phyloP scores from a whole-genome alignment of 2,888 invertebrate species.

The Chorisops tibialis region DNA sequence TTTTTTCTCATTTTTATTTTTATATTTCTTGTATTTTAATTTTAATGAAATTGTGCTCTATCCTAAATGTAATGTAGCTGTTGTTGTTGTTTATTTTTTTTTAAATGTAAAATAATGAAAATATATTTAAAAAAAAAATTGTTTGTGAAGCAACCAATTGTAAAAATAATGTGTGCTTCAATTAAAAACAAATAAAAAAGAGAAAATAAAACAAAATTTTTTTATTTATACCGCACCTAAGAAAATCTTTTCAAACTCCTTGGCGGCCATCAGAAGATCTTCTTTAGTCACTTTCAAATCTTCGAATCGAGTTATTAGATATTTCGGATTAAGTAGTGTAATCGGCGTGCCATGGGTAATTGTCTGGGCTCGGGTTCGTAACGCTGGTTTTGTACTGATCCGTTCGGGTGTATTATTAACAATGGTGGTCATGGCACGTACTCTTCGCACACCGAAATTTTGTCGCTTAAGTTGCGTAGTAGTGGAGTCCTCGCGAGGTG shows the following conservation, averaged over 20 bases:
- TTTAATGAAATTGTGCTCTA: too few species aligned
- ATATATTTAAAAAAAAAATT: slow-evolving; percentile 11
- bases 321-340: slow-evolving; percentile 21
- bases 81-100: neutral
- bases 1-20: too few species aligned
- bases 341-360: slow-evolving; percentile 34
- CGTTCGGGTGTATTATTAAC: slow-evolving; percentile 1
- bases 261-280: slow-evolving; percentile 41
- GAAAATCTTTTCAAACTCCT: slow-evolving; percentile 46
- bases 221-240: slow-evolving; percentile 39
- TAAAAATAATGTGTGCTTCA: neutral
- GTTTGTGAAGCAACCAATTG: neutral
- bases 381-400: neutral
- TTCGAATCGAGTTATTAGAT: slow-evolving; percentile 38
- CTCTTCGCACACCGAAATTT: neutral
- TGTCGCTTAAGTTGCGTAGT: neutral
- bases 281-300: slow-evolving; percentile 46
- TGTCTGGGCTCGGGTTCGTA: slow-evolving; percentile 43
- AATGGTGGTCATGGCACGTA: slow-evolving; percentile 38
- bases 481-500: neutral
- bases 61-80: too few species aligned
- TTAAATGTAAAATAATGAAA: neutral
- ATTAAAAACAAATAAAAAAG: neutral
- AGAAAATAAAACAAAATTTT: neutral
- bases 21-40: too few species aligned